Conservation (phyloP, 2,888 invertebrate genomes). For the Eupithecia exiguata region DNA sequence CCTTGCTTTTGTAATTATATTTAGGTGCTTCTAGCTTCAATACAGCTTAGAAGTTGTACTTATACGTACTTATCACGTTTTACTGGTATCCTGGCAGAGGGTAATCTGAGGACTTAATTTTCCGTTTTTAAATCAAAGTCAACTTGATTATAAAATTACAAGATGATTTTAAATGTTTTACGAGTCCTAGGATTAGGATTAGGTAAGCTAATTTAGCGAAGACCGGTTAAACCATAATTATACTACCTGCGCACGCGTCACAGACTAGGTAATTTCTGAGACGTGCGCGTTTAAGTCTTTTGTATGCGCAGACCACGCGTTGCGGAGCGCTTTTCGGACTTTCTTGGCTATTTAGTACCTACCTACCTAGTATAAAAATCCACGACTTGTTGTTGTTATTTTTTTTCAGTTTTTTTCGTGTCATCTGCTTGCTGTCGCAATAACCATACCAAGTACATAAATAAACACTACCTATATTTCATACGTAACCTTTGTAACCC, state of each 20-base stretch:
- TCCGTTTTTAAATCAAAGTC: background rate
- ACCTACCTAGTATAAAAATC: too few species aligned
- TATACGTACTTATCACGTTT: background rate
- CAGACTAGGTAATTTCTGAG: background rate
- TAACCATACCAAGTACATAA: too few species aligned
- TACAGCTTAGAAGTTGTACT: background rate
- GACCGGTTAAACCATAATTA: constrained; percentile 4
- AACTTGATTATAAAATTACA: background rate
- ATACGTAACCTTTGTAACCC: too few species aligned
- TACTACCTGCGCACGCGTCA: constrained; percentile 1
- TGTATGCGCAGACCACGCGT: background rate
- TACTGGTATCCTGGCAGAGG: background rate
- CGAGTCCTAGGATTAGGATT: background rate
- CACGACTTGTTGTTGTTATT: background rate
- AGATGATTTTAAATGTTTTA: background rate
- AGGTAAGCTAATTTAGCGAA: background rate
- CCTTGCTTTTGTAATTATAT: too few species aligned
- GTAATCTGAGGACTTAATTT: background rate
- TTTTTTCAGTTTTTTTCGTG: background rate
- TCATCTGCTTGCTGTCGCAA: background rate
- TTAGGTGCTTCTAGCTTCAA: background rate
- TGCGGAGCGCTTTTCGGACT: background rate
- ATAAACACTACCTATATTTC: too few species aligned
- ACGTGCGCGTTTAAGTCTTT: background rate
- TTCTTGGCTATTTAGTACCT: background rate